Percentiles rank a stretch among this genome's conserved stretches.
These are phyloP conservation scores for Cheilosia grossa DNA, from an alignment of 2,888 invertebrate genomes.

Conservation along the genomic window DNA sequence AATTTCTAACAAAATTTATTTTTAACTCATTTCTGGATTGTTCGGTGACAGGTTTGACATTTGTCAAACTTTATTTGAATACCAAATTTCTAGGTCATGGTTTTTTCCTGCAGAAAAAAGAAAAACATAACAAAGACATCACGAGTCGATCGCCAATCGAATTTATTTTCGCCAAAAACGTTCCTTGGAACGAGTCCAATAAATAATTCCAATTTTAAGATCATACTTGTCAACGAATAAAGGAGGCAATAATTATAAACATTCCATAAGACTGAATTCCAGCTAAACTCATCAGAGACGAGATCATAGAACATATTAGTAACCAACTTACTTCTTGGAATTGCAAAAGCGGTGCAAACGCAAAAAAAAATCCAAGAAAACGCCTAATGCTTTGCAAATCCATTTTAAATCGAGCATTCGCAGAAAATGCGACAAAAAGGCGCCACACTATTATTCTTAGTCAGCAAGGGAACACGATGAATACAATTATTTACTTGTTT, in stretches of 20 bases:
- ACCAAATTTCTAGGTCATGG: slow-evolving; percentile 16
- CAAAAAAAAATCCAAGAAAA: background rate
- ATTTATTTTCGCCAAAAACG: slow-evolving; percentile 19
- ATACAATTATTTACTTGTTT: slow-evolving; percentile 16
- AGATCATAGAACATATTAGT: background rate
- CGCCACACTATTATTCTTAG: slow-evolving; percentile 69
- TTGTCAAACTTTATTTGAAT: slow-evolving; percentile 8
- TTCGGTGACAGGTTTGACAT: slow-evolving; percentile 1
- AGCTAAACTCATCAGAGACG: no score
- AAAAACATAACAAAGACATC: slow-evolving; percentile 1
- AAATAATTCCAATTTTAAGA: slow-evolving; percentile 28
- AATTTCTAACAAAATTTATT: background rate
- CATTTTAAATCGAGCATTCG: slow-evolving; percentile 67
- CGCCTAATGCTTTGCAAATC: slow-evolving; percentile 32
- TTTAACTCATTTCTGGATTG: background rate
- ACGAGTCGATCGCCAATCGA: background rate
- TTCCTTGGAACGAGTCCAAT: slow-evolving; percentile 48
- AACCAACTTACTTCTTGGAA: slow-evolving; percentile 6
- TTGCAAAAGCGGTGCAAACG: slow-evolving; percentile 24
- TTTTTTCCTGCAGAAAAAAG: background rate
- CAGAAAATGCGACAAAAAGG: slow-evolving; percentile 67
- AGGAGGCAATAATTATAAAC: slow-evolving; percentile 11
- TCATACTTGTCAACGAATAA: slow-evolving; percentile 6
- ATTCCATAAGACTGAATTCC: slow-evolving; percentile 32
- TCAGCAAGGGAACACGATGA: slow-evolving; percentile 4